Percentiles rank a stretch among this genome's conserved stretches.
Conservation (phyloP, 1,140 invertebrate species). For the Lucilia cuprina region DNA sequence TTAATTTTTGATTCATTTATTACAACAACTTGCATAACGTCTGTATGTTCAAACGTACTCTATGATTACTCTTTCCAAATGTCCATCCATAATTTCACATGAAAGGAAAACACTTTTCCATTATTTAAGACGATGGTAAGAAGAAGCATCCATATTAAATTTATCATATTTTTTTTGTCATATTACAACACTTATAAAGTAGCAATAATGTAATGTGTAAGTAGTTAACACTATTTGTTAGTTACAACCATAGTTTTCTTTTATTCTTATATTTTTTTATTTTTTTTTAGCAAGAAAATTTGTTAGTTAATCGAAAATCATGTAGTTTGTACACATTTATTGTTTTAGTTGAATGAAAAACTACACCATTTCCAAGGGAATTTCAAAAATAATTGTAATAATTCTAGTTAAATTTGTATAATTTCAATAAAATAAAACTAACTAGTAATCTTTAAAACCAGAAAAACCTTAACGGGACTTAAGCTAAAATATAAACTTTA, state of each 20-base stretch:
- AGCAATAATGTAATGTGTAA: not conserved
- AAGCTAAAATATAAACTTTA: too few relatives aligned
- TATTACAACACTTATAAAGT: not conserved
- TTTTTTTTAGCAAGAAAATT: not conserved
- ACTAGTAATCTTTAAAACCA: too few relatives aligned
- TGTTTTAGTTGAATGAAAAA: not conserved
- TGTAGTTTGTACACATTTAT: not conserved
- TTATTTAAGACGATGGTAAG: slow-evolving; percentile 86
- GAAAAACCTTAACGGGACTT: too few relatives aligned
- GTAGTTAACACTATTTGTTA: not conserved
- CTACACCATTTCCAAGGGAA: not conserved
- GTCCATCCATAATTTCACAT: not conserved
- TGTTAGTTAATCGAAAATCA: not conserved
- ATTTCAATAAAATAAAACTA: too few relatives aligned
- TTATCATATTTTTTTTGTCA: slow-evolving; percentile 1
- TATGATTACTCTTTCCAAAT: not conserved
- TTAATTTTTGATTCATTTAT: not conserved
- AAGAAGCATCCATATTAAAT: slow-evolving; percentile 62
- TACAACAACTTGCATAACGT: not conserved
- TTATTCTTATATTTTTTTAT: not conserved
- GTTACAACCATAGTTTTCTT: not conserved
- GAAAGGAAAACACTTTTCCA: slow-evolving; percentile 81
- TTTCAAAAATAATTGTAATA: too few relatives aligned
- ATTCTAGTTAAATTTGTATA: too few relatives aligned
- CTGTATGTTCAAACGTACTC: not conserved